Percentiles rank a stretch among this genome's conserved stretches.
phyloP scores from a whole-genome alignment of 2,888 invertebrate genomes.

The Nemoura dubitans region DNA sequence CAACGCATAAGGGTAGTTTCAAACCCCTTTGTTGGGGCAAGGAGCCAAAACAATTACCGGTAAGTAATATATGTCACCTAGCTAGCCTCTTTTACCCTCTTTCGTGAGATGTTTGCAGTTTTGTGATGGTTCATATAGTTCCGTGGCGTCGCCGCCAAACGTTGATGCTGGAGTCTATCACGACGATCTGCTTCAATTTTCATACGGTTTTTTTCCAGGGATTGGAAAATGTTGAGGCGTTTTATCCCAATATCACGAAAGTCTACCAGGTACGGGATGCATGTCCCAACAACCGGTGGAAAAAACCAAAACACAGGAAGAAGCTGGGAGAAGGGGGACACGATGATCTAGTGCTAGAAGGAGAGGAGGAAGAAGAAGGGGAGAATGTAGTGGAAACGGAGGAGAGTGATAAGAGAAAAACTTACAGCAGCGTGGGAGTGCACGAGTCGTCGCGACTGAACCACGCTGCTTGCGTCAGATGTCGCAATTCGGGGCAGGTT shows the following conservation, averaged over 20 bases:
- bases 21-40: constrained; percentile 74
- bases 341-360: constrained; percentile 28
- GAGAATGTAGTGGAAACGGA: constrained; percentile 38
- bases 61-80: constrained; percentile 58
- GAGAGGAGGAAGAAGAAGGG: constrained; percentile 36
- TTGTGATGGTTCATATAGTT: background rate
- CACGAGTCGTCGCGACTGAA: constrained; percentile 49
- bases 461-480: constrained; percentile 29
- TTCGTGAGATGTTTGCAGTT: background rate
- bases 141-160: too few relatives aligned
- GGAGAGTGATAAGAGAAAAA: constrained; percentile 25
- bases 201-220: constrained; percentile 56
- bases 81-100: background rate
- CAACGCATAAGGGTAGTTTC: constrained; percentile 72
- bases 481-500: constrained; percentile 15
- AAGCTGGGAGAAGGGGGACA: constrained; percentile 47
- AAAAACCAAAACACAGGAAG: constrained; percentile 48
- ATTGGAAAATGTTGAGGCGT: constrained; percentile 63
- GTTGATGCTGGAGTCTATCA: background rate
- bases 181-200: background rate
- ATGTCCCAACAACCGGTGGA: constrained; percentile 46
- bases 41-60: constrained; percentile 67
- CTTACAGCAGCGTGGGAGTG: constrained; percentile 45
- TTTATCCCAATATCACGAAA: constrained; percentile 64
- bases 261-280: constrained; percentile 58